Evolutionary conservation across 2,888 invertebrate genomes (phyloP), one percentile per base, ranked within the genome.

Genomic region (Rhodophaea formosa): DNA sequence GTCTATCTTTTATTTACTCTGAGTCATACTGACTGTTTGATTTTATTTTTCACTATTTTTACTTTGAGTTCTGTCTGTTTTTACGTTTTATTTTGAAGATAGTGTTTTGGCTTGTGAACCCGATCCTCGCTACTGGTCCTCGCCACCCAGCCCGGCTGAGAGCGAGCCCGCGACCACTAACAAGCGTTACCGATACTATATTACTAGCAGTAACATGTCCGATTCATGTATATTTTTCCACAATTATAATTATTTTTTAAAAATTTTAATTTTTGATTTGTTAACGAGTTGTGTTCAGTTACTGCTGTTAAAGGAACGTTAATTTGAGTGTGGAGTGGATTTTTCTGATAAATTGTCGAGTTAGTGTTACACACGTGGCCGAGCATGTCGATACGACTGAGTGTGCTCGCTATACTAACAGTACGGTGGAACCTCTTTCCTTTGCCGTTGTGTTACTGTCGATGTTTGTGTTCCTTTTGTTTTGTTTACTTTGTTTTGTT

Each of bases 11-110:
- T 86, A 76, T 84, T 90, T 82, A 79, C 81, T 84, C 79, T 85
- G 55, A 90, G 90, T 91, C 91, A 91, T 91, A 91, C 89, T 91
- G 91, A 90, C 91, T 91, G 91, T 91, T 91, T 91, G 91, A 79
- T 88, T 90, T 87, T 74, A 70, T 54, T 77, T 84, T 80, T 76
- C 65, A 72, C 71, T 71, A 74, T 67, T 71, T 71, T 63, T 70
- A 70, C 72, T 67, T 69, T 65, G 68, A 72, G 69, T 73, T 72
- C 77, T 71, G 77, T 73, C 78, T 74, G 75, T 72, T 70, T 67
- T 75, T 72, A 68, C 76, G 68, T 77, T 72, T 77, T 78, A 78
- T 69, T 77, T 80, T 83, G 79, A 79, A 75, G 80, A 82, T 85
- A 87, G 87, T 86, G 81, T 86, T 84, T 86, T 88, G 88, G 91